Evolutionary conservation across 2,113 vertebrate species (phyloP), one percentile per base, ranked within the genome.

Genomic region (Xenotilapia flavipinnis): DNA sequence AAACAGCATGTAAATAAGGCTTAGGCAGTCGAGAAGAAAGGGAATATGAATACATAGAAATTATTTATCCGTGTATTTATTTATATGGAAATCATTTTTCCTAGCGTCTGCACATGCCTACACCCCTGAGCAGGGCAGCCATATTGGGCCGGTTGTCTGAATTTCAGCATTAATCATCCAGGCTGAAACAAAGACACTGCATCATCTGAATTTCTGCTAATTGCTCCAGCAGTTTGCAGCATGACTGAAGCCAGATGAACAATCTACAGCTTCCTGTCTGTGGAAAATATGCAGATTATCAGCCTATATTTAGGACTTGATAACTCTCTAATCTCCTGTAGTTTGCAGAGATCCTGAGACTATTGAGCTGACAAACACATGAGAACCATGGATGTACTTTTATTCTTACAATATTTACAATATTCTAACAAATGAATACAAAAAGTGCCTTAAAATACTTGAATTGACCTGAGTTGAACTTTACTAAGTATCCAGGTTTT

Each of bases 171-270:
- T 81, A 85, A 86, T 89, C 86, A 70, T 7, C 79, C n/a, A 77
- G 33, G 70, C 85, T 79, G 85, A 83, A 88, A 92, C 83, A 93
- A 91, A 92, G 85, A 85, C 85, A 88, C 79, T 80, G 79, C 70
- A 84, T 86, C 84, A 86, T 93, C 86, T 87, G 82, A 79, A 55
- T 94, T 86, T 90, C 84, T 81, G 58, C 68, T 95, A 94, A 93
- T 94, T 92, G 88, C 86, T 81, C 80, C 79, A 83, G 10, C 60
- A 12, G 60, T 65, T n/a, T 65, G 60, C 60, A 65, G 89, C 26
- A 77, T 77, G 70, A 11, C 15, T 77, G 70, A 77, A 77, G 42
- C 70, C 45, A 28, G 70, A 77, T 77, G 42, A 28, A 81, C 94
- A 95, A 93, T 94, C 84, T 89, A 80, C 15, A 84, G 14, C 49